phyloP scores from a whole-genome alignment of 2,113 vertebrate genomes.

The Mandrillus leucophaeus region DNA sequence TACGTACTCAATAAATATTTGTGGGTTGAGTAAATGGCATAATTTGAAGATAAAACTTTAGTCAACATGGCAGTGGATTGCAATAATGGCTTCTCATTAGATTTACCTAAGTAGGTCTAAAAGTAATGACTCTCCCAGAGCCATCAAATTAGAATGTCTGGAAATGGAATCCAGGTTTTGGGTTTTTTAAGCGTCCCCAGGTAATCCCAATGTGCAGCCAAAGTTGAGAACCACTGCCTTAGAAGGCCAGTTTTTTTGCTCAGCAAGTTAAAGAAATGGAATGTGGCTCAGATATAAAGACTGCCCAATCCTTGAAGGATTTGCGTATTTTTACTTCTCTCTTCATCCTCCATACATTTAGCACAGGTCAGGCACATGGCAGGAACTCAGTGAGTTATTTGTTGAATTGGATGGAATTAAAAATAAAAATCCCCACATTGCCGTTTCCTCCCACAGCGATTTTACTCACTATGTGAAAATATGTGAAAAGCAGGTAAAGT shows the following conservation, averaged over 20 bases:
- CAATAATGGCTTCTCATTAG: background rate
- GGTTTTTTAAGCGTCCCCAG: background rate
- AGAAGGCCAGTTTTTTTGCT: background rate
- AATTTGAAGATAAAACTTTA: background rate
- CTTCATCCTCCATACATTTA: background rate
- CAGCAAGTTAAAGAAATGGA: background rate
- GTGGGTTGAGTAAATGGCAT: background rate
- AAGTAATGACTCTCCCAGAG: background rate
- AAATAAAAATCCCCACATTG: background rate
- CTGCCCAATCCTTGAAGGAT: background rate
- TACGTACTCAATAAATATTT: background rate
- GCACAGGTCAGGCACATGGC: background rate
- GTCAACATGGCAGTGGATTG: background rate
- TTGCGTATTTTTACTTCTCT: background rate
- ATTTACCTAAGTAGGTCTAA: background rate
- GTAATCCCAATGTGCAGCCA: background rate
- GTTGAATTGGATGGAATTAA: background rate
- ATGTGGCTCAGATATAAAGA: background rate
- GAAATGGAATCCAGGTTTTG: background rate
- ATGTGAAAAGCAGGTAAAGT: background rate
- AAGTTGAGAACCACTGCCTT: background rate
- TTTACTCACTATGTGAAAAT: background rate
- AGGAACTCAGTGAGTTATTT: background rate
- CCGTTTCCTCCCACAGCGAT: background rate
- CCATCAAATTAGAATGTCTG: background rate